Conservation (phyloP, 2,888 invertebrate species). For the Oasisia sp. region DNA sequence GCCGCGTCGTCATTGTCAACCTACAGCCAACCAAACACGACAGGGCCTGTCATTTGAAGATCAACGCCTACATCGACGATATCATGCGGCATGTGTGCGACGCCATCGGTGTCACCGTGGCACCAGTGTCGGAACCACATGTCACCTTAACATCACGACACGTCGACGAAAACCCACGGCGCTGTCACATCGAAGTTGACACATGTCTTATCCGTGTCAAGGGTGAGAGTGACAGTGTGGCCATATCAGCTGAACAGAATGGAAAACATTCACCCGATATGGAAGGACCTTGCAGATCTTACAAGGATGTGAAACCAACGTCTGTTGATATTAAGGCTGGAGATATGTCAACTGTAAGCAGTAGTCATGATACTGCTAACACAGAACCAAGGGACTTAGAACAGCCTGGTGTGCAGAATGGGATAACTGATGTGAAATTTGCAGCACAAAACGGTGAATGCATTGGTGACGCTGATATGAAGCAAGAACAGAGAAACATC, state of each 20-base stretch:
- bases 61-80: constrained; percentile 89
- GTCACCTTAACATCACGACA: constrained; percentile 43
- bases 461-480: neutral
- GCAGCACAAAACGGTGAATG: neutral
- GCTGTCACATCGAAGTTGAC: constrained; percentile 20
- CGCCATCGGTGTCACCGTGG: constrained; percentile 18
- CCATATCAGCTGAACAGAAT: neutral
- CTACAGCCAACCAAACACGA: constrained; percentile 96
- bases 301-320: neutral
- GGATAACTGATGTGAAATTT: neutral
- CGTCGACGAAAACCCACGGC: constrained; percentile 31
- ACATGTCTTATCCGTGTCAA: neutral
- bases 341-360: constrained; percentile 52
- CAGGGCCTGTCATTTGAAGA: constrained; percentile 87
- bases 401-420: neutral
- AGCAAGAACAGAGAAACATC: neutral
- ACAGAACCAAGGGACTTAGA: neutral
- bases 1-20: constrained; percentile 92
- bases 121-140: constrained; percentile 22
- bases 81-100: constrained; percentile 68
- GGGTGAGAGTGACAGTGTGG: neutral
- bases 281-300: neutral
- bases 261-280: neutral
- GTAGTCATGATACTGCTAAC: neutral
- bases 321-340: constrained; percentile 43